Evolutionary conservation across 2,888 invertebrate genomes (phyloP).

Genomic region (Cheilosia vernalis): DNA sequence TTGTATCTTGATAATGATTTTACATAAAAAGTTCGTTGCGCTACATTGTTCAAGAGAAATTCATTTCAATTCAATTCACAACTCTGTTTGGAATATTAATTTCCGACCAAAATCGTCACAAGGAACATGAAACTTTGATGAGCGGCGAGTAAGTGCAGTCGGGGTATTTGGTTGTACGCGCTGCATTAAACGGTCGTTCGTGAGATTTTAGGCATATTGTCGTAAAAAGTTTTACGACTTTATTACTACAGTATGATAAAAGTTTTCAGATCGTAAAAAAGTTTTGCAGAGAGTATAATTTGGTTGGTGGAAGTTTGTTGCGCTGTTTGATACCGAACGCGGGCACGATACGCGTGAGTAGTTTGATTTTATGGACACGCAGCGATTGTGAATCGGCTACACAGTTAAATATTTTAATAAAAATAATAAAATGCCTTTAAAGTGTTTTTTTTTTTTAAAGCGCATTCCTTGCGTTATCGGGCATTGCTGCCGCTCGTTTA

Average conservation of each 20-base stretch:
- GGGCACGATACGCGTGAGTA: slow-evolving; percentile 20
- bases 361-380: slow-evolving; percentile 23
- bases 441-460: no score
- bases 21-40: slow-evolving; percentile 57
- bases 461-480: no score
- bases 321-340: not conserved
- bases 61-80: slow-evolving; percentile 7
- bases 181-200: slow-evolving; percentile 53
- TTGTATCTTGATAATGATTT: slow-evolving; percentile 47
- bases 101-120: slow-evolving; percentile 14
- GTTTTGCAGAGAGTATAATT: slow-evolving; percentile 2
- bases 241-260: slow-evolving; percentile 51
- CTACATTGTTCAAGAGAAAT: slow-evolving; percentile 61
- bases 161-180: not conserved
- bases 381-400: no score
- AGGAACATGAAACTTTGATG: slow-evolving; percentile 12
- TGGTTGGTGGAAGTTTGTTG: not conserved
- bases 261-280: slow-evolving; percentile 58
- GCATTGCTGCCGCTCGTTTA: no score
- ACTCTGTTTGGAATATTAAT: slow-evolving; percentile 38
- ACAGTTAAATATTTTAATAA: no score
- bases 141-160: slow-evolving; percentile 16
- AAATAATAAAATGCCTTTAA: no score
- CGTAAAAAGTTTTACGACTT: slow-evolving; percentile 63
- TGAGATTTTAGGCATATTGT: slow-evolving; percentile 35